These are phyloP conservation scores for Callyntrura sp. DNA, from an alignment of 2,888 invertebrate genomes.

Conservation along the genomic window DNA sequence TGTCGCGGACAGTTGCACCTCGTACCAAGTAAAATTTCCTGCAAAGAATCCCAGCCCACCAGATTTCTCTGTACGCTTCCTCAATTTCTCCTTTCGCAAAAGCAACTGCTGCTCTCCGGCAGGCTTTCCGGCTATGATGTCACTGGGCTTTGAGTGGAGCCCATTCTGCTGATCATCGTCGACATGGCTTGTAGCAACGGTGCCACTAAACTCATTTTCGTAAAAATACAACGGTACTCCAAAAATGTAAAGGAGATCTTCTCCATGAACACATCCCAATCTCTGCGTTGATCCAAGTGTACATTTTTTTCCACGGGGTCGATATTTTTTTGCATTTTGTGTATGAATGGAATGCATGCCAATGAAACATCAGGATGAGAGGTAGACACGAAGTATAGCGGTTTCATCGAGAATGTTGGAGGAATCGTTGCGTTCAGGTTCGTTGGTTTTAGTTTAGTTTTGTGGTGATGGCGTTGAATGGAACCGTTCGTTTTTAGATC, in stretches of 20 bases:
- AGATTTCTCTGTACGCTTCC: conserved; percentile 65
- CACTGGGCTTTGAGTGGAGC: conserved; percentile 43
- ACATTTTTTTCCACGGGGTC: neutral
- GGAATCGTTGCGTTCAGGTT: conserved; percentile 36
- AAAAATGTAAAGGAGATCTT: conserved; percentile 95
- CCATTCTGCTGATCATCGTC: conserved; percentile 65
- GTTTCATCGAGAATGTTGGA: neutral
- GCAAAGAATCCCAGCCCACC: conserved; percentile 90
- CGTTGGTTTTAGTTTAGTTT: conserved; percentile 29
- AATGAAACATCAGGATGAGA: conserved; percentile 38
- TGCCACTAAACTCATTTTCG: conserved; percentile 70
- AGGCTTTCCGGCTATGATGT: conserved; percentile 71
- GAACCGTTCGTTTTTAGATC: conserved; percentile 6
- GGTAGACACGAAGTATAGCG: conserved; percentile 1
- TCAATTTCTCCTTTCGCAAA: conserved; percentile 67
- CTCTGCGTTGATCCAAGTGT: conserved; percentile 89
- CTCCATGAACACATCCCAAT: conserved; percentile 96
- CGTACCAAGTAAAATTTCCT: conserved; percentile 94
- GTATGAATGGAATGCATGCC: conserved; percentile 21
- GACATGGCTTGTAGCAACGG: conserved; percentile 34
- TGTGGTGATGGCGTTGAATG: conserved; percentile 10
- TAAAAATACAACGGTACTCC: conserved; percentile 90
- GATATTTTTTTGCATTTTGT: conserved; percentile 39
- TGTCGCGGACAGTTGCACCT: conserved; percentile 93
- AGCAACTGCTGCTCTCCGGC: conserved; percentile 43